Percentiles rank a stretch among this genome's conserved stretches.
Conservation (phyloP, 2,888 invertebrate species). For the Cheilosia urbana region DNA sequence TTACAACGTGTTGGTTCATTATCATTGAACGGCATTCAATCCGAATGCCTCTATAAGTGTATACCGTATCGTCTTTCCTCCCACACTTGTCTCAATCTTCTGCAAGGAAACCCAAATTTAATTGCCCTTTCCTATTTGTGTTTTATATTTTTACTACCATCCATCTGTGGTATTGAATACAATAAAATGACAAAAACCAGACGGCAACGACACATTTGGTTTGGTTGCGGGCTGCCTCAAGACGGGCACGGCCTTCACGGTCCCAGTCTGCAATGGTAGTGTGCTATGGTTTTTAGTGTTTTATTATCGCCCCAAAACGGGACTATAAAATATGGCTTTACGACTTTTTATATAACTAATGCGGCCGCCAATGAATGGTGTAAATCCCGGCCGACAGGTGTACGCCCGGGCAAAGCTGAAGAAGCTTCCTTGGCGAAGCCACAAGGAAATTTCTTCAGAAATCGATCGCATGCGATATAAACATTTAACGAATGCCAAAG, state of each 20-base stretch:
- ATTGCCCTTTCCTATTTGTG: conserved; percentile 49
- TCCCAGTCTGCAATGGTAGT: conserved; percentile 25
- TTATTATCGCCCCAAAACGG: conserved; percentile 59
- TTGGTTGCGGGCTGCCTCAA: conserved; percentile 20
- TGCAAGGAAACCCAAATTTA: conserved; percentile 36
- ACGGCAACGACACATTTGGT: conserved; percentile 56
- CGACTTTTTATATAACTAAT: conserved; percentile 48
- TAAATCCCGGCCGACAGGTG: conserved; percentile 57
- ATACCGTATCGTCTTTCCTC: conserved; percentile 34
- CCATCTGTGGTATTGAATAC: conserved; percentile 38
- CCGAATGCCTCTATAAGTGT: not conserved
- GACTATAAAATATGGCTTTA: conserved; percentile 67
- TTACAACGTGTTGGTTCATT: conserved; percentile 65
- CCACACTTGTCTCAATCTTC: conserved; percentile 32
- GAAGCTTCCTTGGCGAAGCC: conserved; percentile 33
- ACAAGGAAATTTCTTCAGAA: conserved; percentile 66
- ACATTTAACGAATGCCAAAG: conserved; percentile 73
- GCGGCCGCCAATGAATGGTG: conserved; percentile 6
- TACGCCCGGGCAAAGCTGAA: conserved; percentile 36
- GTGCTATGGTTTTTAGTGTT: conserved; percentile 67
- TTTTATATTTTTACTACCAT: conserved; percentile 62
- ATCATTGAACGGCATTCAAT: conserved; percentile 45
- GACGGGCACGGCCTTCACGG: conserved; percentile 43
- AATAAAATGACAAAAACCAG: conserved; percentile 60
- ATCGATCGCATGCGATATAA: conserved; percentile 75